These are phyloP conservation scores for Pomacea maculata DNA, from an alignment of 1,140 invertebrate species.

Conservation along the genomic window DNA sequence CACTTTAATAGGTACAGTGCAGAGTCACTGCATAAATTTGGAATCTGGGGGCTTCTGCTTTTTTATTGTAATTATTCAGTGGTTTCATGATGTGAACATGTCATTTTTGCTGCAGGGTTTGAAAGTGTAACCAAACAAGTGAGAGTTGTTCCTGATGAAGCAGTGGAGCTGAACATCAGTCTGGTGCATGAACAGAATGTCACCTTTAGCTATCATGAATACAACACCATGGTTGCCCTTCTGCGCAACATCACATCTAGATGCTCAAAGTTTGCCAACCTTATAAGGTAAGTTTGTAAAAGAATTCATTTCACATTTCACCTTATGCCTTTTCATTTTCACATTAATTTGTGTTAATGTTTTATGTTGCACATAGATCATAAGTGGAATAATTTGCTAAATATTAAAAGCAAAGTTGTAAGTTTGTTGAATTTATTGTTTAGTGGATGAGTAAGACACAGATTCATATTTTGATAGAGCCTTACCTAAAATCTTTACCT, in stretches of 20 bases:
- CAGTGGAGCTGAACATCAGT: conserved; percentile 21
- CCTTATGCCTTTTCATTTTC: too few relatives aligned
- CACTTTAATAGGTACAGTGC: not conserved
- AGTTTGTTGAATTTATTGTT: too few relatives aligned
- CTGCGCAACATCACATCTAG: conserved; percentile 19
- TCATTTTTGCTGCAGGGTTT: conserved; percentile 37
- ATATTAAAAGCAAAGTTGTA: too few relatives aligned
- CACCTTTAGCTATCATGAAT: conserved; percentile 21
- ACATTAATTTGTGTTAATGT: too few relatives aligned
- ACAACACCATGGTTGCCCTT: conserved; percentile 8
- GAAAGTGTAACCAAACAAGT: conserved; percentile 40
- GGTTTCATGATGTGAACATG: not conserved
- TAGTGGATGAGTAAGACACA: too few relatives aligned
- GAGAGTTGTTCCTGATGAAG: too few relatives aligned
- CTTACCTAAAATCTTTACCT: too few relatives aligned
- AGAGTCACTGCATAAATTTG: not conserved
- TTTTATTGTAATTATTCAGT: not conserved
- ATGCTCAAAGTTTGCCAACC: conserved; percentile 15
- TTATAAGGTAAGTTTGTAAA: conserved; percentile 16
- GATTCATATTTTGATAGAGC: too few relatives aligned
- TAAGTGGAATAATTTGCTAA: too few relatives aligned
- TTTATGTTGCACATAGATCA: too few relatives aligned
- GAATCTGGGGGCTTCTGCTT: not conserved
- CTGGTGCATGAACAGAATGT: conserved; percentile 36
- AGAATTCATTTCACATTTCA: too few relatives aligned